Base-by-base conservation (phyloP, 2,797 vertebrate species). In the Selene dorsalis region DNA sequence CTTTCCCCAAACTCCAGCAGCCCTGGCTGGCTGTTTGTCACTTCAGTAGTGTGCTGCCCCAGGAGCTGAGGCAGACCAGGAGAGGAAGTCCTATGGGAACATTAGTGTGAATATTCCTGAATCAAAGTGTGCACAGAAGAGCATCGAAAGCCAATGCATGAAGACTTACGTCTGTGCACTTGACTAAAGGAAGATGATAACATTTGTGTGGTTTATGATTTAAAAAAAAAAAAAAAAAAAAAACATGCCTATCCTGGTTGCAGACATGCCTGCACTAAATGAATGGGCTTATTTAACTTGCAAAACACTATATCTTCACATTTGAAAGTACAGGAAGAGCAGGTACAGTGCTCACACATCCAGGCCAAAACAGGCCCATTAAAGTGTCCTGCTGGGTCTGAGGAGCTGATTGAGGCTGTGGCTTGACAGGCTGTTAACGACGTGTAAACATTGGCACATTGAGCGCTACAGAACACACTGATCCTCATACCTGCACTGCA, bases 401-500 rank as follows among this genome's bases (percentile, higher is more conserved):
- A 71, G 63, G 56, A 45, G 64, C 75, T 59, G 68, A 63, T 65
- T 48, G 39, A 53, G 52, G 24, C 72, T 71, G 55, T 35, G 26
- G 41, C 76, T 48, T 68, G 78, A 75, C 76, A 65, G 65, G 45
- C 71, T 47, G 70, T 66, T 52, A 73, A 57, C 55, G 77, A 72
- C 12, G 75, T 83, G 79, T 68, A 77, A 79, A 84, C 72, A 79
- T 2, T 28, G 66, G 14, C 69, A 70, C 50, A 26, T 57, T 45
- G 6, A 7, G 43, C 18, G 45, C 17, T 53, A 16, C 30, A 26
- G 24, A 63, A 24, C 74, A 66, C 39, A 20, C 14, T 71, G 82
- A 65, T 73, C 69, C 55, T 82, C 63, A 78, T 79, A 83, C 88
- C 81, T 86, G 88, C 86, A 80, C 73, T 62, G 84, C 84, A 89